Base-by-base conservation (phyloP, 2,113 vertebrate species). In the Mastomys natalensis region DNA sequence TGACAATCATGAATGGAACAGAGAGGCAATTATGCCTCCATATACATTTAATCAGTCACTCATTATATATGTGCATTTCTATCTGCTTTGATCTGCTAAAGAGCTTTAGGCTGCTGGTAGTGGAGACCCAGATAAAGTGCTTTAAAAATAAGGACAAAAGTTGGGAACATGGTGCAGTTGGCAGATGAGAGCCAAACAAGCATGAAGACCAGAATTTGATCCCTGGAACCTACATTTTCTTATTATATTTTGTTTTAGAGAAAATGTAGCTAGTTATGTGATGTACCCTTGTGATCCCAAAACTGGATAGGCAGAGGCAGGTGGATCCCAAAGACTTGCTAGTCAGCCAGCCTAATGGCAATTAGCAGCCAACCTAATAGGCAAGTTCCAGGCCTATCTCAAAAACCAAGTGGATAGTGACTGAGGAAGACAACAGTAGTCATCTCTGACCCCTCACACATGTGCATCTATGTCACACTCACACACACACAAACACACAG, bases 41-140 rank as follows among this genome's bases (percentile, higher is more conserved):
- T 34, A 74, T 96, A 78, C 76, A 96, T 97, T 93, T 19, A 94
- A 94, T 94, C 74, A 81, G 40, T 92, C 94, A 95, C 68, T 84
- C 1, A 40, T 97, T 97, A 97, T 78, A 24, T 45, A 78, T 95
- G 96, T 95, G 95, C 94, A 87, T 96, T 94, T 91, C 53, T 84
- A 64, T 87, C 68, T 91, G n/a, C 91, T 95, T 98, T 89, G 93
- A 87, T 94, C 93, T 96, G 29, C 85, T 90, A 89, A 95, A 95
- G 93, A 89, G 73, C 73, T 94, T 78, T 82, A 60, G 82, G 86
- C 89, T 82, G 37, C 89, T 95, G n/a, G 37, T 77, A 72, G 76
- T 53, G 86, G 76, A 66, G 68, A 53, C 68, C 72, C 82, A 51
- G 48, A 60, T 89, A 19, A 48, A 72, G 37, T 62, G 21, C 37